A percentile compares a stretch with the other conserved stretches of the same genome.
phyloP scores from a whole-genome alignment of 2,888 invertebrate genomes.

The Odontocerum albicorne region DNA sequence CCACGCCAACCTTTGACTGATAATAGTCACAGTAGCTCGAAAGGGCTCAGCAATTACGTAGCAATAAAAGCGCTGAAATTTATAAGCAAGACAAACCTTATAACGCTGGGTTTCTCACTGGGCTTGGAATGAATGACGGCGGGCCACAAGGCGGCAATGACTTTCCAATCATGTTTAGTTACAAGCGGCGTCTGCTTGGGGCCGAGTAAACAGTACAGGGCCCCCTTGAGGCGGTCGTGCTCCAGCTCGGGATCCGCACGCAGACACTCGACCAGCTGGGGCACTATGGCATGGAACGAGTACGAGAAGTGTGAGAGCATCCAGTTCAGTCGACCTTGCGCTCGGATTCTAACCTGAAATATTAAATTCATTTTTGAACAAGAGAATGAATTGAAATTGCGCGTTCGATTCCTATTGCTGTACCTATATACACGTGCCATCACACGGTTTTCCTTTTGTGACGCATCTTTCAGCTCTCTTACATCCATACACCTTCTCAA shows the following conservation, averaged over 20 bases:
- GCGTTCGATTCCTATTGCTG: too few species aligned
- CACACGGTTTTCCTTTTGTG: too few species aligned
- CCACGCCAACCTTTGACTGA: too few species aligned
- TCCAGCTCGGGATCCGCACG: slow-evolving; percentile 59
- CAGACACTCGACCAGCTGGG: slow-evolving; percentile 63
- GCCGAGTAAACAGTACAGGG: slow-evolving; percentile 74
- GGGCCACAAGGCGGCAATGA: slow-evolving; percentile 74
- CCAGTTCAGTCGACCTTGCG: slow-evolving; percentile 67
- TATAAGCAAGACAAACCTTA: too few species aligned
- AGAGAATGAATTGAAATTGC: too few species aligned
- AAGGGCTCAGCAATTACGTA: too few species aligned
- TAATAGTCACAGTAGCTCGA: too few species aligned
- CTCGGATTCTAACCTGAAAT: slow-evolving; percentile 59
- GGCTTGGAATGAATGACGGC: slow-evolving; percentile 74
- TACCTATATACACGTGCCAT: too few species aligned
- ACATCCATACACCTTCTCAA: too few species aligned
- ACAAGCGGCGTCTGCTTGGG: slow-evolving; percentile 66
- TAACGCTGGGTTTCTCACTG: slow-evolving; percentile 84
- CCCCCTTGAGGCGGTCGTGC: slow-evolving; percentile 77
- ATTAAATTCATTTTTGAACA: background rate
- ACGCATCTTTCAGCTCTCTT: too few species aligned
- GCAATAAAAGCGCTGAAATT: too few species aligned
- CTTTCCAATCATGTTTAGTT: slow-evolving; percentile 75
- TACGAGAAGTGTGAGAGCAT: slow-evolving; percentile 68
- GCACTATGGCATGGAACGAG: slow-evolving; percentile 68